Conservation (phyloP, 1,140 invertebrate species). For the Chelonus insularis region DNA sequence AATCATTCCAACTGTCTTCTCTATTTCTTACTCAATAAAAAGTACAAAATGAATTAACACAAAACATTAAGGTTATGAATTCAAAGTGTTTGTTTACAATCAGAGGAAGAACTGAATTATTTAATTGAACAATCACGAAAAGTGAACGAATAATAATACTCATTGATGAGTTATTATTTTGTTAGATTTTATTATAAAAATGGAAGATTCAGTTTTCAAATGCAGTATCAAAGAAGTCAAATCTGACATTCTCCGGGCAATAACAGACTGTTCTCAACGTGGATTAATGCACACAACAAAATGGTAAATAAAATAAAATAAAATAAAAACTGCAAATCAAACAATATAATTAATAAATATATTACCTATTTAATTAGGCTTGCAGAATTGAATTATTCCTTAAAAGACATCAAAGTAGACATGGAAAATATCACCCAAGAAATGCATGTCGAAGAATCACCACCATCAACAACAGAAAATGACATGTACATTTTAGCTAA, state of each 20-base stretch:
- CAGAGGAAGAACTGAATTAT: too few relatives aligned
- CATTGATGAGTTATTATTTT: too few relatives aligned
- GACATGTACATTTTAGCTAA: conserved; percentile 81
- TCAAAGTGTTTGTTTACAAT: too few relatives aligned
- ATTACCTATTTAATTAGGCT: conserved; percentile 61
- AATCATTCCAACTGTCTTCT: too few relatives aligned
- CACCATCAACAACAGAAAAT: conserved; percentile 62
- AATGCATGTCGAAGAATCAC: too few relatives aligned
- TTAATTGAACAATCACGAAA: too few relatives aligned
- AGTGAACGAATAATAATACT: too few relatives aligned
- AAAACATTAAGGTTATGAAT: too few relatives aligned
- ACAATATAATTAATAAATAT: conserved; percentile 15
- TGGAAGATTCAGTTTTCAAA: conserved; percentile 53
- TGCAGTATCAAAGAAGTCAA: conserved; percentile 69
- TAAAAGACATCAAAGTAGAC: conserved; percentile 69
- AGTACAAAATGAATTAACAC: too few relatives aligned
- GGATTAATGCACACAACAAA: conserved; percentile 75
- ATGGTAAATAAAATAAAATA: conserved; percentile 62
- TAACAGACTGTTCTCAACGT: conserved; percentile 71
- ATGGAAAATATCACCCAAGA: conserved; percentile 45
- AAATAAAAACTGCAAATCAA: too few relatives aligned
- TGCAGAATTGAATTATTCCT: conserved; percentile 77
- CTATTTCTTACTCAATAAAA: too few relatives aligned
- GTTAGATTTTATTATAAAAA: too few relatives aligned
- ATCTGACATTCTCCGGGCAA: conserved; percentile 67